Evolutionary conservation across 2,888 invertebrate species (phyloP).

Genomic region (Chymomyza procnemis): DNA sequence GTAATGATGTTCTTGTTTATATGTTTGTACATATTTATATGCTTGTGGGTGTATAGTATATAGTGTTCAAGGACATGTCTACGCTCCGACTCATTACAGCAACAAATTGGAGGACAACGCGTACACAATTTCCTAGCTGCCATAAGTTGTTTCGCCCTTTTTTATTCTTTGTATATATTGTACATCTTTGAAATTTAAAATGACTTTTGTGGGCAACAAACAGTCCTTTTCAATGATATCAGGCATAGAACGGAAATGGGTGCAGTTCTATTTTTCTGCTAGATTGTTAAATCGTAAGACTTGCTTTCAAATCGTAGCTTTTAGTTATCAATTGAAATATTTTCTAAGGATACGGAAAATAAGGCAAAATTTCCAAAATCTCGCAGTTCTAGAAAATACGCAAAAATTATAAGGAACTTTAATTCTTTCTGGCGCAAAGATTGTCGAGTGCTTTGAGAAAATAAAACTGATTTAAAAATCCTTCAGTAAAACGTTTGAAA

Average conservation of each 20-base stretch:
- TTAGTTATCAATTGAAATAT: too few relatives aligned
- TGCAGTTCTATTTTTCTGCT: too few relatives aligned
- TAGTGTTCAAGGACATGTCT: slow-evolving; percentile 60
- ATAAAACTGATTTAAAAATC: too few relatives aligned
- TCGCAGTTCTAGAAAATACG: too few relatives aligned
- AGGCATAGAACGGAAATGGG: slow-evolving; percentile 31
- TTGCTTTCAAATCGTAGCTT: too few relatives aligned
- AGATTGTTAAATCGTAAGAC: too few relatives aligned
- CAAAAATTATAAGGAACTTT: too few relatives aligned
- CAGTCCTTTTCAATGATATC: slow-evolving; percentile 31
- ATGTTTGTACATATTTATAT: neutral
- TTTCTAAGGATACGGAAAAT: too few relatives aligned
- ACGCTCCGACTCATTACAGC: neutral
- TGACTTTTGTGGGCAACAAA: neutral
- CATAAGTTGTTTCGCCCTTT: neutral
- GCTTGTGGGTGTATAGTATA: slow-evolving; percentile 34
- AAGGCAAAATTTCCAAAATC: too few relatives aligned
- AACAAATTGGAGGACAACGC: neutral
- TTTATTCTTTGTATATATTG: neutral
- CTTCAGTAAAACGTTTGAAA: too few relatives aligned
- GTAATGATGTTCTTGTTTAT: neutral
- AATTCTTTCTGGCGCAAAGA: too few relatives aligned
- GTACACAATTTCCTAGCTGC: slow-evolving; percentile 1
- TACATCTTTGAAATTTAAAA: slow-evolving; percentile 40
- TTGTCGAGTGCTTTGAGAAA: too few relatives aligned